Evolutionary conservation across 1,140 invertebrate genomes (phyloP).

Genomic region (Zophobas morio): DNA sequence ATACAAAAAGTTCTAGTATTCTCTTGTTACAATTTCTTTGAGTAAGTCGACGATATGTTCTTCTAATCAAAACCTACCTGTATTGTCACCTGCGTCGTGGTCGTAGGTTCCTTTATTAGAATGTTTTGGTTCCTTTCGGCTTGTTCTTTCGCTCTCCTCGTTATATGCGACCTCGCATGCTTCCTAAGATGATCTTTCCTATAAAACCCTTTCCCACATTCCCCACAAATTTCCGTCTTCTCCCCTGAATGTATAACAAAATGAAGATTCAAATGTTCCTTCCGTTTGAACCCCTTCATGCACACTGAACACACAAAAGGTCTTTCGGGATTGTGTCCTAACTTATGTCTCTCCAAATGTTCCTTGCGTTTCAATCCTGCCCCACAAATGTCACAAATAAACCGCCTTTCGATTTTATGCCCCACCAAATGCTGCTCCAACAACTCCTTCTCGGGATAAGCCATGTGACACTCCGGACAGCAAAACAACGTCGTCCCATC

Average conservation of each 20-base stretch:
- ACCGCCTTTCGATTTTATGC: slow-evolving; percentile 83
- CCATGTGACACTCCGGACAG: slow-evolving; percentile 86
- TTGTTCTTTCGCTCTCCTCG: slow-evolving; percentile 79
- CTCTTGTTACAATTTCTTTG: background rate
- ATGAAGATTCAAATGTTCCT: slow-evolving; percentile 85
- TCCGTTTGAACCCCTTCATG: slow-evolving; percentile 84
- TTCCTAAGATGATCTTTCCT: slow-evolving; percentile 87
- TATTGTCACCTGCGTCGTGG: slow-evolving; percentile 73
- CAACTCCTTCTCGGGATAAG: slow-evolving; percentile 82
- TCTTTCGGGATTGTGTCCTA: slow-evolving; percentile 84
- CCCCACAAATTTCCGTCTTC: slow-evolving; percentile 79
- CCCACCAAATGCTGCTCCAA: slow-evolving; percentile 82
- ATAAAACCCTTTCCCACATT: slow-evolving; percentile 85
- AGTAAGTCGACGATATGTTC: background rate
- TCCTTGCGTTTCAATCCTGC: slow-evolving; percentile 84
- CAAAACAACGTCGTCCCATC: slow-evolving; percentile 83
- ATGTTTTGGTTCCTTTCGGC: slow-evolving; percentile 64
- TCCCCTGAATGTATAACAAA: slow-evolving; percentile 86
- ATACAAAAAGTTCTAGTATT: background rate
- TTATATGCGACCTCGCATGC: slow-evolving; percentile 81
- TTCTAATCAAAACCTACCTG: slow-evolving; percentile 67
- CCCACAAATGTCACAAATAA: slow-evolving; percentile 75
- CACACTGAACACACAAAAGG: slow-evolving; percentile 84
- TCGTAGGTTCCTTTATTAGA: slow-evolving; percentile 62
- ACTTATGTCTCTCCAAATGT: slow-evolving; percentile 83